These are phyloP conservation scores for Drosophila hydei DNA, from an alignment of 1,140 invertebrate genomes.

Conservation along the genomic window DNA sequence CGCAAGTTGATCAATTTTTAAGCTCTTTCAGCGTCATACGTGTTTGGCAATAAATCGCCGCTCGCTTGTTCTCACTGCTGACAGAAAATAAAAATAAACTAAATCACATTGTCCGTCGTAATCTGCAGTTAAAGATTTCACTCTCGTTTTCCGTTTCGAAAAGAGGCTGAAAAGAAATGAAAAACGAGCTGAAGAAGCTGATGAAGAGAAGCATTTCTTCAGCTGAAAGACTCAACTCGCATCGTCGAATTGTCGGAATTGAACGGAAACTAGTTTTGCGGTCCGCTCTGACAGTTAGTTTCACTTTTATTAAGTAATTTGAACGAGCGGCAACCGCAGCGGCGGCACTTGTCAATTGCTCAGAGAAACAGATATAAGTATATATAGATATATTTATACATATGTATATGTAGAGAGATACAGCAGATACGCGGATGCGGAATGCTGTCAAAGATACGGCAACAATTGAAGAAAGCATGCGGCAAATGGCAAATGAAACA, in stretches of 20 bases:
- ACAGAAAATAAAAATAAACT: not conserved
- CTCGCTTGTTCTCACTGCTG: not conserved
- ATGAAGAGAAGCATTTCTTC: not conserved
- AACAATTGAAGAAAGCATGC: constrained; percentile 45
- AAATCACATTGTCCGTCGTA: constrained; percentile 4
- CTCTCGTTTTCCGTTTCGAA: constrained; percentile 74
- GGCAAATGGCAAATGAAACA: constrained; percentile 59
- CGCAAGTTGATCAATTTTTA: not conserved
- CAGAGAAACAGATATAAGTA: constrained; percentile 22
- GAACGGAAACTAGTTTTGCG: constrained; percentile 58
- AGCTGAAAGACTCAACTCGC: constrained; percentile 9
- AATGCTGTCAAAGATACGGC: constrained; percentile 39
- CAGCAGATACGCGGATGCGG: constrained; percentile 26
- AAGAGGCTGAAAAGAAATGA: constrained; percentile 6
- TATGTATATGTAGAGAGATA: not conserved
- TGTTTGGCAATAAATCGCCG: not conserved
- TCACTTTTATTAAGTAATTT: constrained; percentile 82
- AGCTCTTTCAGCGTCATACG: not conserved
- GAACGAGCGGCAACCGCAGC: constrained; percentile 44
- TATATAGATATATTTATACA: no score
- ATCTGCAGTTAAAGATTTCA: constrained; percentile 52
- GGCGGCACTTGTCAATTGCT: constrained; percentile 63
- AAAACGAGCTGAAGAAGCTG: constrained; percentile 28
- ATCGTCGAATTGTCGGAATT: constrained; percentile 6
- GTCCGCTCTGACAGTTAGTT: constrained; percentile 56